A percentile compares a stretch with the other conserved stretches of the same genome.
Conservation (phyloP, 2,113 vertebrate genomes). For the Actenoides lindsayi region DNA sequence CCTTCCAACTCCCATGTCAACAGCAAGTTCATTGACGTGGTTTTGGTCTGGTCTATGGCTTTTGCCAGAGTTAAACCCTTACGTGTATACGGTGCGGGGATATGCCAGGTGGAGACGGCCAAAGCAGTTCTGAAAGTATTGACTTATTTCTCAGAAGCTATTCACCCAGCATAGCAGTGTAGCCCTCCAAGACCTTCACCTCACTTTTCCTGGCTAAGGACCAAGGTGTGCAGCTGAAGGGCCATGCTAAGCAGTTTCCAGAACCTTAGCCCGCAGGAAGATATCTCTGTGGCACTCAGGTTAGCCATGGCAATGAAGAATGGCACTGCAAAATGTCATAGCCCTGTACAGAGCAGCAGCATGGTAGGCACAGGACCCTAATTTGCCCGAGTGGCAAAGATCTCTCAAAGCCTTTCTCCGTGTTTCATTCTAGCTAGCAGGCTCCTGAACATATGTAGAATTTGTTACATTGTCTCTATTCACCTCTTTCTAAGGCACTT, state of each 20-base stretch:
- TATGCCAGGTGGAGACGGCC: neutral
- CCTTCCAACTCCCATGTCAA: neutral
- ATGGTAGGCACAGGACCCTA: neutral
- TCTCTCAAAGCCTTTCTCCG: neutral
- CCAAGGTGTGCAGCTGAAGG: neutral
- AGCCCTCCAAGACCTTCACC: neutral
- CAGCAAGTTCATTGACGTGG: neutral
- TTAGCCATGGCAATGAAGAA: neutral
- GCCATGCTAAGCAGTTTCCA: neutral
- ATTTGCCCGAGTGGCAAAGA: neutral
- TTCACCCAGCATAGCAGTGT: neutral
- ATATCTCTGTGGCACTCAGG: neutral
- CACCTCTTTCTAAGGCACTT: neutral
- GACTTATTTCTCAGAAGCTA: neutral
- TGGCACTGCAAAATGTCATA: accelerated
- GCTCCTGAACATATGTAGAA: neutral
- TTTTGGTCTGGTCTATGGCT: neutral
- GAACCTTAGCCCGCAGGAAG: neutral
- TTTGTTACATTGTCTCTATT: neutral
- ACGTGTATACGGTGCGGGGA: neutral
- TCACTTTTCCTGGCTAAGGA: neutral
- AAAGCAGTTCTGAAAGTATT: neutral
- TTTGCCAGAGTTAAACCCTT: neutral
- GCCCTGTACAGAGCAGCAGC: neutral
- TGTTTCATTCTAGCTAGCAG: neutral